Evolutionary conservation across 37 sponge, comb jelly and placozoan species (phyloP), one percentile per base, ranked within the genome.

Genomic region (Cliona cf. orientalis): DNA sequence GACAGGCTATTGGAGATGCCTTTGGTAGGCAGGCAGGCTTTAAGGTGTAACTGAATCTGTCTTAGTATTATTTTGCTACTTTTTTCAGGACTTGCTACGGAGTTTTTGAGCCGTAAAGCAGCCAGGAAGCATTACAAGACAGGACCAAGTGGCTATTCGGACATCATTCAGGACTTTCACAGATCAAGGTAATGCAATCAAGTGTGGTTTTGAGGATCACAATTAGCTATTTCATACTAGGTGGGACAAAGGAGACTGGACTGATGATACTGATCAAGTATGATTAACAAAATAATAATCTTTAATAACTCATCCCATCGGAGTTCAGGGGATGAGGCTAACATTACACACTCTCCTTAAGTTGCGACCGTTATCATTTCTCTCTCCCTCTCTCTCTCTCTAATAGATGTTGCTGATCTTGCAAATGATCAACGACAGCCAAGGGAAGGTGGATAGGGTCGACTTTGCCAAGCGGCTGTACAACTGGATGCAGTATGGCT

Each of bases 1-100:
- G 97, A 19, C 91, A 96, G 31, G 97, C 97, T 19, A 86, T 96
- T 42, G 97, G 97, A 72, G 97, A 96, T 75, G 97, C 97, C 25
- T 37, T 91, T 40, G 95, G 95, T 91, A 84, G 53, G 76, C 2
- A 35, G 25, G 2, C 23, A n/a, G n/a, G n/a, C n/a, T n/a, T n/a
- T n/a, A n/a, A n/a, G n/a, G n/a, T n/a, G n/a, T n/a, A n/a, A n/a
- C n/a, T n/a, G n/a, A 37, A 9, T 11, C 41, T 37, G 69, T 41
- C 12, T 68, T 68, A n/a, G n/a, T n/a, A n/a, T n/a, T n/a, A 35
- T 11, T 55, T 19, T 37, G 29, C 56, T 3, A 74, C 42, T n/a
- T n/a, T n/a, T n/a, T 32, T 7, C 76, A 94, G 97, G 97, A 56
- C 80, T 96, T 38, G 88, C 97, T 25, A 96, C 97, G 0, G 97